Percentiles rank a stretch among this genome's conserved stretches.
Conservation (phyloP, 2,113 vertebrate species). For the zebrafish (Danio rerio) region GRCz12tu NC_133179.1:72998001-72998500, state of each 20-base stretch:
- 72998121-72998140: neutral
- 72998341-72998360: neutral
- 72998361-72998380: conserved; percentile 14
- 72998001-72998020: too few relatives aligned
- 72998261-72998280: conserved; percentile 54
- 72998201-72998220: conserved; percentile 2
- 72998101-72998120: neutral
- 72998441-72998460: neutral
- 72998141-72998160: neutral
- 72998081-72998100: conserved; percentile 11
- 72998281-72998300: conserved; percentile 76
- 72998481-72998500: neutral
- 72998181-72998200: conserved; percentile 27
- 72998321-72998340: conserved; percentile 79
- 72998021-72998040: neutral
- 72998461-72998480: neutral
- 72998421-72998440: neutral
- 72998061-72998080: conserved; percentile 55
- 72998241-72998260: conserved; percentile 66
- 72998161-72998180: conserved; percentile 29
- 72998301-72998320: conserved; percentile 54
- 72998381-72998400: conserved; percentile 38
- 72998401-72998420: neutral
- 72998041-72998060: neutral
- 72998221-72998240: neutral